Evolutionary conservation across 1,140 invertebrate genomes (phyloP), one percentile per base, ranked within the genome.

Genomic region (Alviniconcha marisindica): DNA sequence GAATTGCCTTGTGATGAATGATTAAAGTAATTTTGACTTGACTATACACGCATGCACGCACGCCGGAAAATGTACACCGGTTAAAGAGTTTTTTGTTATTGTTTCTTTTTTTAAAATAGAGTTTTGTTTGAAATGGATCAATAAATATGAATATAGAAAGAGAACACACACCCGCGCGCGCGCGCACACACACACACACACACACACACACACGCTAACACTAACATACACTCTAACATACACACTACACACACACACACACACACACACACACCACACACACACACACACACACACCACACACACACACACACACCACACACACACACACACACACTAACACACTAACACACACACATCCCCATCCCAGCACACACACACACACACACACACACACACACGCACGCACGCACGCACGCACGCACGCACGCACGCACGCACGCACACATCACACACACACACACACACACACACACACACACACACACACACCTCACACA

Each of bases 321-420:
- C 63, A 66, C n/a, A 66, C 63, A 66, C n/a, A 66, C 63, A 66
- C n/a, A 66, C 63, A 18, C n/a, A 66, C 63, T 33, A 5, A 66
- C 56, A 60, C 56, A n/a, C 56, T n/a, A 18, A 60, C 56, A 60
- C 56, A 60, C 56, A 60, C 56, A 60, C 56, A 60, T n/a, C 21
- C 56, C 18, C 24, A 60, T n/a, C 18, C 56, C 18, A 15, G 28
- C 56, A 60, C 56, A 69, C 31, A 69, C n/a, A 33, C 31, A 36
- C 63, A 69, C 63, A 69, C 63, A 69, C 63, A 36, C 63, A 36
- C 63, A 36, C 63, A 36, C 63, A 69, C 63, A 36, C 63, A 69
- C 63, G 31, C 63, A 69, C 63, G 33, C 63, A 36, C 63, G 33
- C 63, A 69, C 63, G 18, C 31, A 36, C 63, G 31, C n/a, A 69